Evolutionary conservation across 1,140 invertebrate species (phyloP).

Genomic region (Drosophila punjabiensis): DNA sequence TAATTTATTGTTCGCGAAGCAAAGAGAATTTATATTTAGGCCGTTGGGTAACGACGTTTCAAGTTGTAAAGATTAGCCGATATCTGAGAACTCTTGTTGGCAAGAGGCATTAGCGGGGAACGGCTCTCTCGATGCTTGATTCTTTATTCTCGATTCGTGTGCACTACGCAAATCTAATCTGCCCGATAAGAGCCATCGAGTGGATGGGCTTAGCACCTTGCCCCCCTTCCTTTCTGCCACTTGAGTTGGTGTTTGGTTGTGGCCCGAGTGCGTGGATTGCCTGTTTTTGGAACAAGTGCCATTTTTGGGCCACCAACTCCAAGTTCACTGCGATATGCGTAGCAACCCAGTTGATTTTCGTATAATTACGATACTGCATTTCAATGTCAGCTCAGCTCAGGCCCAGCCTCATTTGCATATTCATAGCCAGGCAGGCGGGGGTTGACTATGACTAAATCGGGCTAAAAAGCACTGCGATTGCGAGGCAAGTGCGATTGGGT

Average conservation of each 20-base stretch:
- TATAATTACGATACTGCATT: constrained; percentile 30
- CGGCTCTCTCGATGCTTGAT: not conserved
- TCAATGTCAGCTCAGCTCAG: constrained; percentile 34
- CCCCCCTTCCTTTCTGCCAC: constrained; percentile 7
- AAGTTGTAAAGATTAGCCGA: constrained; percentile 36
- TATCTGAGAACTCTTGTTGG: constrained; percentile 33
- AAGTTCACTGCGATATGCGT: not conserved
- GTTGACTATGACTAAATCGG: constrained; percentile 9
- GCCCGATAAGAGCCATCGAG: constrained; percentile 27
- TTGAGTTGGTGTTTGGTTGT: constrained; percentile 5
- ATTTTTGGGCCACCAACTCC: not conserved
- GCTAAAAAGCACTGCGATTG: constrained; percentile 2
- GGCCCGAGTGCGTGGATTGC: constrained; percentile 6
- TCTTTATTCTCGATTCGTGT: constrained; percentile 8
- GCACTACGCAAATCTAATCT: constrained; percentile 43
- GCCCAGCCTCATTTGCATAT: constrained; percentile 41
- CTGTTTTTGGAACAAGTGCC: constrained; percentile 6
- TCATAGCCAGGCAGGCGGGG: constrained; percentile 8
- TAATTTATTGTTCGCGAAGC: not conserved
- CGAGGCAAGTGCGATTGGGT: constrained; percentile 11
- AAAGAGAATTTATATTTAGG: constrained; percentile 4
- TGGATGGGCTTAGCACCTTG: constrained; percentile 11
- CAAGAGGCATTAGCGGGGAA: not conserved
- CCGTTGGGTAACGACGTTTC: constrained; percentile 34
- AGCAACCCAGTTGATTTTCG: not conserved